A percentile compares a stretch with the other conserved stretches of the same genome.
Conservation (phyloP, 2,888 invertebrate species). For the Escarpia spicata region DNA sequence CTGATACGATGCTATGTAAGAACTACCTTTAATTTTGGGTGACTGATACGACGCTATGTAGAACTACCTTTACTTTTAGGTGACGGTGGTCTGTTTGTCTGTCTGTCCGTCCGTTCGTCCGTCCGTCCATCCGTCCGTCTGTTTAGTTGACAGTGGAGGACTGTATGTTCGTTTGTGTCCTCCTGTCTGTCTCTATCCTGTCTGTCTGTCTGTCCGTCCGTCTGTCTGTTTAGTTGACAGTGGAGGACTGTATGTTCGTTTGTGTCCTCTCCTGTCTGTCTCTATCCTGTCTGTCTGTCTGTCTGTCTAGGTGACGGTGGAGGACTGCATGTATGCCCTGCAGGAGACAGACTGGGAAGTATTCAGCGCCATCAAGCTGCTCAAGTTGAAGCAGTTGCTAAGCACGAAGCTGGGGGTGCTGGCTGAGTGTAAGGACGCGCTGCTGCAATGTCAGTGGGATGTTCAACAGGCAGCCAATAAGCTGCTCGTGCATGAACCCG, state of each 20-base stretch:
- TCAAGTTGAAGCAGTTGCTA: slow-evolving; percentile 73
- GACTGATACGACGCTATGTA: too few relatives aligned
- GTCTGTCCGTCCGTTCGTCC: too few relatives aligned
- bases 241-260: too few relatives aligned
- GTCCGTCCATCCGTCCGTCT: too few relatives aligned
- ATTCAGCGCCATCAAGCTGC: slow-evolving; percentile 85
- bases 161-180: neutral
- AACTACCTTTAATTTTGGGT: too few relatives aligned
- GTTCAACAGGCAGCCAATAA: slow-evolving; percentile 75
- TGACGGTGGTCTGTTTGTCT: too few relatives aligned
- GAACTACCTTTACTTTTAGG: too few relatives aligned
- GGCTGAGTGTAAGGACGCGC: slow-evolving; percentile 67
- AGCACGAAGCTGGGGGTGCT: slow-evolving; percentile 60
- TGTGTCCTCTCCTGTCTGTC: neutral
- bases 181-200: too few relatives aligned
- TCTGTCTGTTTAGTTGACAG: neutral
- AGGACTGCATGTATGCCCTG: slow-evolving; percentile 82
- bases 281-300: neutral
- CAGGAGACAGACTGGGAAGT: slow-evolving; percentile 90
- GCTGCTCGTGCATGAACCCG: slow-evolving; percentile 62
- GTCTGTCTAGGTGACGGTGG: slow-evolving; percentile 66
- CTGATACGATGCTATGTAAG: too few relatives aligned
- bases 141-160: too few relatives aligned
- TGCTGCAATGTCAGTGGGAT: slow-evolving; percentile 75
- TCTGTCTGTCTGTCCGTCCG: too few relatives aligned